Evolutionary conservation across 2,113 vertebrate genomes (phyloP).

Genomic region (Nerophis lumbriciformis): DNA sequence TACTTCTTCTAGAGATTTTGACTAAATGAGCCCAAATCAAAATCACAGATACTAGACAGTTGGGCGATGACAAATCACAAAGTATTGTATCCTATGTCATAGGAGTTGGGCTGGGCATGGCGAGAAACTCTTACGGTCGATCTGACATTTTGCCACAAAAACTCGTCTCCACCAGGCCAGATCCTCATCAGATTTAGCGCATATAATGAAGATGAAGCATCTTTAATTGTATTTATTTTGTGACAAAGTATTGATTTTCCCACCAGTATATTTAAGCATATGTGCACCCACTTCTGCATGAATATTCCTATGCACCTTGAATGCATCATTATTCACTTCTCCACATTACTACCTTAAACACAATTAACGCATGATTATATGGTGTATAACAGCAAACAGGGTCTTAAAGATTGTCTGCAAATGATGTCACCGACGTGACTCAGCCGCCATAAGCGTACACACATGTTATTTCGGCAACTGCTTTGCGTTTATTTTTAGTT

Average conservation of each 20-base stretch:
- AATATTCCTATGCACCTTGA: not conserved
- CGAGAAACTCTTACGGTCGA: too few species aligned
- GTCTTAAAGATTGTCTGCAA: slow-evolving; percentile 61
- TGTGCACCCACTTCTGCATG: too few species aligned
- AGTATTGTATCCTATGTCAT: too few species aligned
- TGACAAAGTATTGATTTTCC: slow-evolving; percentile 22
- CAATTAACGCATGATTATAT: not conserved
- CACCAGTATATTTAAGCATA: slow-evolving; percentile 33
- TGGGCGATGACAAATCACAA: too few species aligned
- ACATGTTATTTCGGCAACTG: slow-evolving; percentile 45
- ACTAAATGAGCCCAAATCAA: too few species aligned
- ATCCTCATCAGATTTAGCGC: too few species aligned
- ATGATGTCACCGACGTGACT: slow-evolving; percentile 54
- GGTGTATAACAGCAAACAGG: slow-evolving; percentile 28
- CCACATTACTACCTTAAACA: not conserved
- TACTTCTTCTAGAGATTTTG: too few species aligned
- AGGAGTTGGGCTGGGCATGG: too few species aligned
- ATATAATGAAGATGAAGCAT: too few species aligned
- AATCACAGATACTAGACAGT: too few species aligned
- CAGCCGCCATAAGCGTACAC: slow-evolving; percentile 48
- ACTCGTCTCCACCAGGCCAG: too few species aligned
- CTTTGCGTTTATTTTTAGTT: slow-evolving; percentile 58
- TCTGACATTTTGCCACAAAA: too few species aligned
- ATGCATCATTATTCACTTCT: not conserved
- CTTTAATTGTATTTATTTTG: slow-evolving; percentile 37